Conservation (phyloP, 2,888 invertebrate genomes). For the Agrilus cyanescens region DNA sequence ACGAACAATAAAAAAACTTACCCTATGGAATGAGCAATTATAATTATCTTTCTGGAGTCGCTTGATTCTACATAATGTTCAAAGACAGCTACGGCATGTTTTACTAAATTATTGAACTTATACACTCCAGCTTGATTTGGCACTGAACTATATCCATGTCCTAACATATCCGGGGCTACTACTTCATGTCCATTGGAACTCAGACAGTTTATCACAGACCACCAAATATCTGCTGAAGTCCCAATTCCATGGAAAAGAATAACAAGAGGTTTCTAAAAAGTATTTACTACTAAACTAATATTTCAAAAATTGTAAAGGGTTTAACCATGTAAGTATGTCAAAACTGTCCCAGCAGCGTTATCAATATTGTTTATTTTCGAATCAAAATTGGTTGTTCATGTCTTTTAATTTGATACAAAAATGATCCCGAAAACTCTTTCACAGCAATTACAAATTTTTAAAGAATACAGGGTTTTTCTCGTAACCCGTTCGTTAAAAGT, state of each 20-base stretch:
- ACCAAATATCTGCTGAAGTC: constrained; percentile 51
- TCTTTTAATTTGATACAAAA: no score
- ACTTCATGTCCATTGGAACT: constrained; percentile 47
- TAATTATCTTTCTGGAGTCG: constrained; percentile 41
- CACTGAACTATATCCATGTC: constrained; percentile 54
- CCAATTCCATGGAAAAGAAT: constrained; percentile 58
- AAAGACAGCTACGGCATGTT: constrained; percentile 46
- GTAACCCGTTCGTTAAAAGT: no score
- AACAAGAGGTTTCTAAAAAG: constrained; percentile 38
- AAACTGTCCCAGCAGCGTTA: no score
- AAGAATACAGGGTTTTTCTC: no score
- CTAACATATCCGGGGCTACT: constrained; percentile 53
- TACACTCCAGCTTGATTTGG: constrained; percentile 44
- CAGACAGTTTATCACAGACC: constrained; percentile 46
- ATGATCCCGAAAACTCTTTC: no score
- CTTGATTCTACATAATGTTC: constrained; percentile 45
- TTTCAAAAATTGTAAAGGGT: neutral
- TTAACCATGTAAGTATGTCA: no score
- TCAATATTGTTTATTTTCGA: no score
- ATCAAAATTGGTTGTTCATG: no score
- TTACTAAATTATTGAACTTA: constrained; percentile 45
- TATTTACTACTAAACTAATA: constrained; percentile 5
- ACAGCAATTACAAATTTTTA: no score
- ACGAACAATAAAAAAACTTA: constrained; percentile 25
- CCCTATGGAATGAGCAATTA: constrained; percentile 61